Evolutionary conservation across 64 coral and sea anemone species (phyloP).

Genomic region (Porites australiensis): DNA sequence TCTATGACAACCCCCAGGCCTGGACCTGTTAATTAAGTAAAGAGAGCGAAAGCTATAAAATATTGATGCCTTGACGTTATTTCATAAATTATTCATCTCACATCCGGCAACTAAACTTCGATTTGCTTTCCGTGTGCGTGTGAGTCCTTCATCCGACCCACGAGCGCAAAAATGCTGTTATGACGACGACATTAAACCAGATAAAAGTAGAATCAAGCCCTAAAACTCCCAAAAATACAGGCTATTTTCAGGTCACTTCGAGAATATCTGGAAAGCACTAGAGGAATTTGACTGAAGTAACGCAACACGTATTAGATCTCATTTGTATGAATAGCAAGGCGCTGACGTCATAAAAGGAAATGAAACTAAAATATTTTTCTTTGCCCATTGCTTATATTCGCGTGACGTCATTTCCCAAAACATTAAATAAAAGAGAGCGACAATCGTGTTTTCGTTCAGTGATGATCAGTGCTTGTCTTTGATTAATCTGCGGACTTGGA

Average conservation of each 20-base stretch:
- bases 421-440: background rate
- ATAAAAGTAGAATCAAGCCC: background rate
- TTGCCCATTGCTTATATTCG: background rate
- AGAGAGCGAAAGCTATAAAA: background rate
- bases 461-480: background rate
- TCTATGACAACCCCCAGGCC: background rate
- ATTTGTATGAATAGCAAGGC: background rate
- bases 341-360: slow-evolving; percentile 27
- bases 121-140: background rate
- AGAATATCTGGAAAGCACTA: background rate
- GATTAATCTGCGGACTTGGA: background rate
- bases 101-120: background rate
- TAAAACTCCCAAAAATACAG: background rate
- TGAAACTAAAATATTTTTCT: background rate
- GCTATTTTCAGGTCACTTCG: background rate
- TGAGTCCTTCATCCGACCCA: background rate
- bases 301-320: slow-evolving; percentile 2
- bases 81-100: slow-evolving; percentile 6
- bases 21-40: background rate
- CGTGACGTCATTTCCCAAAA: slow-evolving; percentile 37
- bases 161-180: background rate
- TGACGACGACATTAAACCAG: background rate
- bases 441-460: background rate
- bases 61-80: background rate
- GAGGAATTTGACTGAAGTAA: background rate